phyloP scores from a whole-genome alignment of 2,888 invertebrate species.

The Morinoia aosen region DNA sequence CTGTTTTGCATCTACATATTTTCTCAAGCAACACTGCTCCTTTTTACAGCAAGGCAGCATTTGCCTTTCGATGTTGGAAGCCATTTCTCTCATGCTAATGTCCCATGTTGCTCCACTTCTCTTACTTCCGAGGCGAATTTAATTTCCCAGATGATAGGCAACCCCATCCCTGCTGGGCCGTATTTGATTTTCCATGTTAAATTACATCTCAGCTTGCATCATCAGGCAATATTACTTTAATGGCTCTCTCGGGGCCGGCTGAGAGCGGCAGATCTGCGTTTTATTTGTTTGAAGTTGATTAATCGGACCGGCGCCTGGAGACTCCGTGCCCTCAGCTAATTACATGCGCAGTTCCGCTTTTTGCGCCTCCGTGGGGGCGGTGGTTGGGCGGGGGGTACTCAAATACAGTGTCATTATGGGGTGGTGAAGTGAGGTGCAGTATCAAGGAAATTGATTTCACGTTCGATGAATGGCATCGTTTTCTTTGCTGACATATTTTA shows the following conservation, averaged over 20 bases:
- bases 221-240: slow-evolving; percentile 1
- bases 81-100: background rate
- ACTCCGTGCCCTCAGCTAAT: background rate
- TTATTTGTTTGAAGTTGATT: slow-evolving; percentile 9
- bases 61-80: background rate
- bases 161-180: background rate
- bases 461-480: too few species aligned
- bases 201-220: background rate
- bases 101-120: too few species aligned
- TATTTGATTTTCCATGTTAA: background rate
- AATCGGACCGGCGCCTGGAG: background rate
- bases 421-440: too few species aligned
- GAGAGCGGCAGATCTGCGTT: background rate
- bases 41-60: too few species aligned
- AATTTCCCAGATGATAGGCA: background rate
- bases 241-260: background rate
- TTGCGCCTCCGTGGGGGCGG: background rate
- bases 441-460: too few species aligned
- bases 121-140: too few species aligned
- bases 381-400: background rate
- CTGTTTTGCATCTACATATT: too few species aligned
- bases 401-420: background rate
- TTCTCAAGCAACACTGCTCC: too few species aligned
- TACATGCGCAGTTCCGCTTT: background rate
- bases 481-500: too few species aligned